These are phyloP conservation scores for Australoheros facetus DNA, from an alignment of 2,797 vertebrate genomes.

Conservation along the genomic window DNA sequence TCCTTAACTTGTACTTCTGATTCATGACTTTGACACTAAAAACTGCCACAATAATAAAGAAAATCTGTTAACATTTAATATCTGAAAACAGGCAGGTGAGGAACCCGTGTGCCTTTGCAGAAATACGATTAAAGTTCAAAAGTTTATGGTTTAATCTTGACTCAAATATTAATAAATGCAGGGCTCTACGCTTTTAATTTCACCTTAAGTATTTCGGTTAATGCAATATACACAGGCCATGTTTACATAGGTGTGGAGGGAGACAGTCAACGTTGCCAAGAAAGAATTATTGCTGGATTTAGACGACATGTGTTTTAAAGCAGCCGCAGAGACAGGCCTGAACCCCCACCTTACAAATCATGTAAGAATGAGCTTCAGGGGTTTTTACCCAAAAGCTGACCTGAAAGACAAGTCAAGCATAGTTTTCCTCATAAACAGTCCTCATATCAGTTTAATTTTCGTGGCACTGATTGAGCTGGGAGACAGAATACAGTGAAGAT, in stretches of 20 bases:
- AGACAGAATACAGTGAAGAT: conserved; percentile 29
- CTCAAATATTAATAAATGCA: conserved; percentile 18
- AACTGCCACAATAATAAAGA: neutral
- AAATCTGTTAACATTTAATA: neutral
- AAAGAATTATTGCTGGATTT: conserved; percentile 45
- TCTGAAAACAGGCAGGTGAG: neutral
- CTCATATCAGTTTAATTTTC: conserved; percentile 34
- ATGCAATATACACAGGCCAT: conserved; percentile 30
- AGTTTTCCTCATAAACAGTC: conserved; percentile 19
- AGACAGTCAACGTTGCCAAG: conserved; percentile 37
- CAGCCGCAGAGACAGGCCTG: neutral
- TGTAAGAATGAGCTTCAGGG: conserved; percentile 21
- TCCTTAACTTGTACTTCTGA: neutral
- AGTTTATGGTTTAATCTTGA: conserved; percentile 28
- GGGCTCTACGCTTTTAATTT: conserved; percentile 25
- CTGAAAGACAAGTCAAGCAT: conserved; percentile 12
- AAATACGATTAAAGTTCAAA: conserved; percentile 39
- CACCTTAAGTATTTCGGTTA: conserved; percentile 15
- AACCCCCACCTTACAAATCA: conserved; percentile 18
- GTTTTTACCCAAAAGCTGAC: conserved; percentile 9
- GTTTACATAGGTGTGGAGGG: conserved; percentile 42
- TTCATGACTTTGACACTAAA: neutral
- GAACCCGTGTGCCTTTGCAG: neutral
- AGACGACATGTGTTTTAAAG: conserved; percentile 34
- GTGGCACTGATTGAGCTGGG: neutral